These are phyloP conservation scores for Crax fasciolata DNA, from an alignment of 2,797 vertebrate genomes.

Conservation along the genomic window DNA sequence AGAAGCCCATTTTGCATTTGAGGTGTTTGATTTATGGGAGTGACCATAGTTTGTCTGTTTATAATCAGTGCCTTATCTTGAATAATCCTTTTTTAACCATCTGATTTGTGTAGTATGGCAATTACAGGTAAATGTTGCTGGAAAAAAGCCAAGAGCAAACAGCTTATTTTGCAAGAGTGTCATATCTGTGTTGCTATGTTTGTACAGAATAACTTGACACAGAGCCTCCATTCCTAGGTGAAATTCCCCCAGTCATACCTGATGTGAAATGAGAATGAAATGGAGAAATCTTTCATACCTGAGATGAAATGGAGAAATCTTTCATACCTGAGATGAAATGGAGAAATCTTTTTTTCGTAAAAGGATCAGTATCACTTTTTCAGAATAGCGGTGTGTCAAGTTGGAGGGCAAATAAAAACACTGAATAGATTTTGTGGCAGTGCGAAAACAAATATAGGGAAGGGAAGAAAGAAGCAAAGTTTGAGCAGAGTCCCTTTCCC, in stretches of 20 bases:
- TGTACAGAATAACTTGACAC: neutral
- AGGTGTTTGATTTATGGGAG: neutral
- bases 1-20: neutral
- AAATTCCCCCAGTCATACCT: neutral
- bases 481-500: neutral
- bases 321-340: neutral
- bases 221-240: neutral
- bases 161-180: neutral
- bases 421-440: neutral
- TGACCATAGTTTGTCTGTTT: neutral
- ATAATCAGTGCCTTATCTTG: neutral
- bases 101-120: neutral
- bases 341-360: neutral
- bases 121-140: neutral
- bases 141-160: neutral
- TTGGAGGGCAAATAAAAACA: neutral
- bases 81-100: neutral
- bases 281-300: too few relatives aligned
- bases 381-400: neutral
- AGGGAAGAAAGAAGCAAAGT: neutral
- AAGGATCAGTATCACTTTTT: rapidly evolving
- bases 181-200: neutral
- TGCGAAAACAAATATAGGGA: rapidly evolving
- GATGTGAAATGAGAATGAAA: neutral
- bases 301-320: neutral